Conservation (phyloP, 2,888 invertebrate species). For the Acholoe squamosa region DNA sequence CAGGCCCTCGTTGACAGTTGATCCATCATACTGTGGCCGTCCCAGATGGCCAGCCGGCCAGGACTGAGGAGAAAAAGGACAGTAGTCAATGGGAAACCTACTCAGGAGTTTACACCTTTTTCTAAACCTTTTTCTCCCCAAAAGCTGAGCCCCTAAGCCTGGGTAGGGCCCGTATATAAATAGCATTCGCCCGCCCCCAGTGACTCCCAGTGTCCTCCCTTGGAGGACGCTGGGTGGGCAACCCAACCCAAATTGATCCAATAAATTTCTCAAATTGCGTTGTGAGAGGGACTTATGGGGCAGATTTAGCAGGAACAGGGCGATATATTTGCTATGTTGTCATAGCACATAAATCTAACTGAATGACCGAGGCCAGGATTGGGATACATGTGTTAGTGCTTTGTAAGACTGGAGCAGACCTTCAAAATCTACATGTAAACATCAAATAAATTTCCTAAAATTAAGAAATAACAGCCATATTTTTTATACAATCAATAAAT, state of each 20-base stretch:
- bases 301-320: neutral
- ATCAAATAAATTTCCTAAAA: too few relatives aligned
- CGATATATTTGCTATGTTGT: neutral
- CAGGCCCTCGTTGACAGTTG: neutral
- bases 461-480: too few relatives aligned
- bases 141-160: neutral
- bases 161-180: neutral
- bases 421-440: too few relatives aligned
- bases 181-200: neutral
- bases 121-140: neutral
- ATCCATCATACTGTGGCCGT: neutral
- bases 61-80: slow-evolving; percentile 23
- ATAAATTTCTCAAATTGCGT: slow-evolving; percentile 26
- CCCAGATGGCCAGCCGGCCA: neutral
- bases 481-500: too few relatives aligned
- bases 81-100: neutral
- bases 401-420: too few relatives aligned
- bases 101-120: neutral
- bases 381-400: too few relatives aligned
- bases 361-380: too few relatives aligned
- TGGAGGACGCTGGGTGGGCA: neutral
- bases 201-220: neutral
- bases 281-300: slow-evolving; percentile 32
- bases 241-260: slow-evolving; percentile 28
- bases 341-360: neutral